Evolutionary conservation across 92 coral and sea anemone genomes (phyloP).

Genomic region (Porites rus): DNA sequence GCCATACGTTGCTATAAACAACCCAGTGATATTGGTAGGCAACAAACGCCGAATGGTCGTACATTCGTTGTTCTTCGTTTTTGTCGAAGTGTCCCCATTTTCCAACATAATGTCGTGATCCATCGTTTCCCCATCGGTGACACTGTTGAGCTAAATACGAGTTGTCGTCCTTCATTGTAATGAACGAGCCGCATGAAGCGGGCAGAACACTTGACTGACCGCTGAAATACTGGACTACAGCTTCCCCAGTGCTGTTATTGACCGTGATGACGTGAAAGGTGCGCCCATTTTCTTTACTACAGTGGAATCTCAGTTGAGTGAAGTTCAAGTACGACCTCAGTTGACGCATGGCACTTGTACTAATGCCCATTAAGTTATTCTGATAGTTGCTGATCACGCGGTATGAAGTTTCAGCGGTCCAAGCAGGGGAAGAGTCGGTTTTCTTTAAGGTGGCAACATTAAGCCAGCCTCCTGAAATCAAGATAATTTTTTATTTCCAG

Average conservation of each 20-base stretch:
- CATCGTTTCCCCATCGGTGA: slow-evolving; percentile 38
- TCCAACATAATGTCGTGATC: neutral
- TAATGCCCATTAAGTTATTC: slow-evolving; percentile 43
- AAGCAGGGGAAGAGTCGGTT: slow-evolving; percentile 6
- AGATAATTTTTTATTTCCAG: neutral
- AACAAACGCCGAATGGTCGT: slow-evolving; percentile 48
- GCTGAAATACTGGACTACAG: slow-evolving; percentile 53
- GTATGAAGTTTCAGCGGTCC: slow-evolving; percentile 17
- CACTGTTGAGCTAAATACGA: slow-evolving; percentile 37
- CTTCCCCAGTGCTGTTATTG: slow-evolving; percentile 46
- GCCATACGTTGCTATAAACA: neutral
- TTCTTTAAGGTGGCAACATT: slow-evolving; percentile 32
- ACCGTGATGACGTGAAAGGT: slow-evolving; percentile 47
- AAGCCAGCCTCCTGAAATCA: slow-evolving; percentile 57
- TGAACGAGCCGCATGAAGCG: slow-evolving; percentile 27
- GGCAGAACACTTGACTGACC: slow-evolving; percentile 23
- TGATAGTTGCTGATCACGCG: slow-evolving; percentile 41
- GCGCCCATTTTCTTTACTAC: slow-evolving; percentile 51
- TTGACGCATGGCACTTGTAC: slow-evolving; percentile 22
- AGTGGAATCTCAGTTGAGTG: slow-evolving; percentile 67
- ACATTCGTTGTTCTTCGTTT: slow-evolving; percentile 3
- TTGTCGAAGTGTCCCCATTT: slow-evolving; percentile 10
- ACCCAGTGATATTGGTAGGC: slow-evolving; percentile 14
- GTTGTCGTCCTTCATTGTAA: slow-evolving; percentile 27
- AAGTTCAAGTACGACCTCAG: slow-evolving; percentile 25